A percentile compares a stretch with the other conserved stretches of the same genome.
These are phyloP conservation scores for Drosophila paracracens DNA, from an alignment of 2,888 invertebrate genomes.

Conservation along the genomic window DNA sequence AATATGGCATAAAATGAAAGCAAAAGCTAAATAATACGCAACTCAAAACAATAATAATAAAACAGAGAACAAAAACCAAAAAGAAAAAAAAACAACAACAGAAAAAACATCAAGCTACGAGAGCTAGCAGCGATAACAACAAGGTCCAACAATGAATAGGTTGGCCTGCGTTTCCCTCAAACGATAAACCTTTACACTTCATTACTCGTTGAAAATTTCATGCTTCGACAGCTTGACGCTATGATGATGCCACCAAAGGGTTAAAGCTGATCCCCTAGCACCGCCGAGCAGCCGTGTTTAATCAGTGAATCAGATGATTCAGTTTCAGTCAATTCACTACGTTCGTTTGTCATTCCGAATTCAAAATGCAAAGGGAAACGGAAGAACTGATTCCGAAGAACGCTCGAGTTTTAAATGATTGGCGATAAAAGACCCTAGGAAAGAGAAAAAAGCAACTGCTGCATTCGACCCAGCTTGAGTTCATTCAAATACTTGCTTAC, in stretches of 20 bases:
- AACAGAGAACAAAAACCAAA: constrained; percentile 30
- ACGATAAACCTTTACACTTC: constrained; percentile 80
- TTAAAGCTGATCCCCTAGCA: constrained; percentile 47
- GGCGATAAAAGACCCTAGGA: constrained; percentile 18
- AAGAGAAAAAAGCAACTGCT: not conserved
- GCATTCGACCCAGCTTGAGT: too few species aligned
- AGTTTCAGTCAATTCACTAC: constrained; percentile 65
- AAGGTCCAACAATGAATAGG: constrained; percentile 30
- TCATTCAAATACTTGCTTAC: not conserved
- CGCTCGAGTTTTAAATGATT: not conserved
- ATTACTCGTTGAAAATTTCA: constrained; percentile 77
- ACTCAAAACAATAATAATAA: constrained; percentile 74
- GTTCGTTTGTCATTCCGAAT: constrained; percentile 62
- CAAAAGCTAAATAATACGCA: constrained; percentile 68
- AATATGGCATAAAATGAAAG: constrained; percentile 62
- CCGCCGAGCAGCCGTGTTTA: constrained; percentile 57
- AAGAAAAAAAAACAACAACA: constrained; percentile 1
- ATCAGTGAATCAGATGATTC: constrained; percentile 75
- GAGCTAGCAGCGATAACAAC: constrained; percentile 41
- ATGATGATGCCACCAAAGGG: constrained; percentile 67
- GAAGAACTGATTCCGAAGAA: constrained; percentile 2
- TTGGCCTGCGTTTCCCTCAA: constrained; percentile 60
- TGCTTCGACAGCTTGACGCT: constrained; percentile 74
- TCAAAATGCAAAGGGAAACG: constrained; percentile 56
- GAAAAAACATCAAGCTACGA: constrained; percentile 17